Conservation (phyloP, 2,797 vertebrate species). For the Crossoptilon crossoptilon region DNA sequence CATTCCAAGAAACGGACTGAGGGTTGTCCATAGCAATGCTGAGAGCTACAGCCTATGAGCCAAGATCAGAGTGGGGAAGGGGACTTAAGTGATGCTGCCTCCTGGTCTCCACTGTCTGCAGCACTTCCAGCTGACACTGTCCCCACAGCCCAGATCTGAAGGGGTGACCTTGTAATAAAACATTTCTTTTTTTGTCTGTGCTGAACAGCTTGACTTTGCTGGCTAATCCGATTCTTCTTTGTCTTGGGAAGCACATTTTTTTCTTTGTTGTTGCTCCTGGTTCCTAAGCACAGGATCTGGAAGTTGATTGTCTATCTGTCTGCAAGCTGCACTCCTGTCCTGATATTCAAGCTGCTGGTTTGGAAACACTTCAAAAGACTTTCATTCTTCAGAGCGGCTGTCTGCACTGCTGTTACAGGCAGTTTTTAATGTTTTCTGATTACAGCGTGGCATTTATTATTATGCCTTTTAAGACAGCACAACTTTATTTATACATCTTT, state of each 20-base stretch:
- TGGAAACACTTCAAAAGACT: conserved; percentile 63
- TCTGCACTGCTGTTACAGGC: conserved; percentile 3
- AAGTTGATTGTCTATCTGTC: conserved; percentile 53
- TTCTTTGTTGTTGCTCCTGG: conserved; percentile 27
- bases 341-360: conserved; percentile 48
- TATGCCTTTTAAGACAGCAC: not conserved
- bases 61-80: not conserved
- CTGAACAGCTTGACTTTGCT: not conserved
- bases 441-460: not conserved
- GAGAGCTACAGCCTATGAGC: not conserved
- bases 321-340: conserved; percentile 37
- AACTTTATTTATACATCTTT: not conserved
- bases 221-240: conserved; percentile 52
- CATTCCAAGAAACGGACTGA: not conserved
- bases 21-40: not conserved
- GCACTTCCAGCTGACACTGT: not conserved
- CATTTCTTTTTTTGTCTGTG: not conserved
- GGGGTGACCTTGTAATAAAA: not conserved
- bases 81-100: not conserved
- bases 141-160: not conserved
- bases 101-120: not conserved
- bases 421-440: conserved; percentile 1
- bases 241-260: conserved; percentile 15
- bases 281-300: conserved; percentile 50
- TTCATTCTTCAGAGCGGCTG: conserved; percentile 35